These are phyloP conservation scores for Aplysia californica DNA, from an alignment of 1,140 invertebrate species.

Conservation along the genomic window DNA sequence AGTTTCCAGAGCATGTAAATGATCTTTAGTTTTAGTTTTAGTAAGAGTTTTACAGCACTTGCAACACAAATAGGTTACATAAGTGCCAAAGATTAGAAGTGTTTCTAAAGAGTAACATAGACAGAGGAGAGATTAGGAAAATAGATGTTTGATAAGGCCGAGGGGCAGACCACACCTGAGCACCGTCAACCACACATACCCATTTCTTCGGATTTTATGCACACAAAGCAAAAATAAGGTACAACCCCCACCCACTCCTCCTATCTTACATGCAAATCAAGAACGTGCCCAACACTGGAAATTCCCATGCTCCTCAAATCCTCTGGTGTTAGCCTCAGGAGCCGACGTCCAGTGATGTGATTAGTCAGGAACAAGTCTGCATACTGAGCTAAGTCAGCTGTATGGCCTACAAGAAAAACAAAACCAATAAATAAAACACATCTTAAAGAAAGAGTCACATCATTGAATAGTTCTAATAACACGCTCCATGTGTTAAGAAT, in stretches of 20 bases:
- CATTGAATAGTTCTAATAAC: too few species aligned
- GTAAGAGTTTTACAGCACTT: too few species aligned
- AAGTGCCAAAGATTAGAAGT: background rate
- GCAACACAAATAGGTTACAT: background rate
- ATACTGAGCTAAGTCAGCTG: constrained; percentile 62
- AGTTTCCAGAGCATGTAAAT: background rate
- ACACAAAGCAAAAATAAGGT: background rate
- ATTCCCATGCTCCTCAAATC: constrained; percentile 66
- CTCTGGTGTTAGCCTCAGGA: constrained; percentile 58
- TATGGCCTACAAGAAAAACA: constrained; percentile 42
- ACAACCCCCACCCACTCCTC: background rate
- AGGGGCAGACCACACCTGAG: too few species aligned
- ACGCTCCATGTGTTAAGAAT: too few species aligned
- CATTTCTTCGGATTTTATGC: too few species aligned
- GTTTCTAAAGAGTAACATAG: background rate
- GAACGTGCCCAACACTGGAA: constrained; percentile 62
- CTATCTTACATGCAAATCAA: constrained; percentile 60
- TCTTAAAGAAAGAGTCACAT: too few species aligned
- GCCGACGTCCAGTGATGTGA: constrained; percentile 64
- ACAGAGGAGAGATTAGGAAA: too few species aligned
- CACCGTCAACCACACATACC: too few species aligned
- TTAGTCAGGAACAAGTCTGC: constrained; percentile 63
- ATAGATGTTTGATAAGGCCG: too few species aligned
- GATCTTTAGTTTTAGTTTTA: too few species aligned
- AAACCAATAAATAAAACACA: constrained; percentile 1